These are phyloP conservation scores for Chromis chromis DNA, from an alignment of 2,797 vertebrate genomes.

Conservation along the genomic window DNA sequence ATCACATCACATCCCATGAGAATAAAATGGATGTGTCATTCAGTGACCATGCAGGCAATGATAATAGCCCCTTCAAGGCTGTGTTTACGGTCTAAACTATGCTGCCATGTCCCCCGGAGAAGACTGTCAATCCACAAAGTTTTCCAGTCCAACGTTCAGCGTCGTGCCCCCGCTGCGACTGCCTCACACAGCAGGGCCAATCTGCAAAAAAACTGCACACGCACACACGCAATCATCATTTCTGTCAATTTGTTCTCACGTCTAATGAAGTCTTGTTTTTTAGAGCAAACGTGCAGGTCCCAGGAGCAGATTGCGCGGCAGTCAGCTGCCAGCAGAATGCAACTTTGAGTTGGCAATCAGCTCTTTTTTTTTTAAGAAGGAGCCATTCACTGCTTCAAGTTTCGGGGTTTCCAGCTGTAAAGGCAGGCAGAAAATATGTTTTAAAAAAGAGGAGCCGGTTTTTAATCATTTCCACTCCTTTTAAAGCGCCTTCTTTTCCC, in stretches of 20 bases:
- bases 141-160: conserved; percentile 21
- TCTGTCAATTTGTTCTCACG: conserved; percentile 52
- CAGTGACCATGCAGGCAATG: conserved; percentile 35
- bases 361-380: conserved; percentile 50
- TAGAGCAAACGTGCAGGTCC: conserved; percentile 27
- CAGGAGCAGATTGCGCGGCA: conserved; percentile 42
- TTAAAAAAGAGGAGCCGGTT: conserved; percentile 22
- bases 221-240: conserved; percentile 39
- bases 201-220: conserved; percentile 39
- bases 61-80: conserved; percentile 34
- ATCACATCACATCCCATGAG: conserved; percentile 41
- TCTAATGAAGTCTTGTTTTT: conserved; percentile 36
- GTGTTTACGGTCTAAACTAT: conserved; percentile 46
- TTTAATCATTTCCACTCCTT: conserved; percentile 45
- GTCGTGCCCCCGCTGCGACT: not conserved
- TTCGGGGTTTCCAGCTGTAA: conserved; percentile 45
- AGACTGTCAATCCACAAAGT: conserved; percentile 39
- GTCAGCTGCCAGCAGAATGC: conserved; percentile 33
- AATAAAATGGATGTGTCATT: conserved; percentile 45
- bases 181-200: conserved; percentile 22
- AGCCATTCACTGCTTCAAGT: conserved; percentile 30
- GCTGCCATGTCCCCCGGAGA: conserved; percentile 28
- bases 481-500: conserved; percentile 20
- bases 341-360: conserved; percentile 54
- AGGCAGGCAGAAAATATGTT: conserved; percentile 26